Evolutionary conservation across 2,797 vertebrate species (phyloP), one percentile per base, ranked within the genome.

Genomic region (Megalops cyprinoides): DNA sequence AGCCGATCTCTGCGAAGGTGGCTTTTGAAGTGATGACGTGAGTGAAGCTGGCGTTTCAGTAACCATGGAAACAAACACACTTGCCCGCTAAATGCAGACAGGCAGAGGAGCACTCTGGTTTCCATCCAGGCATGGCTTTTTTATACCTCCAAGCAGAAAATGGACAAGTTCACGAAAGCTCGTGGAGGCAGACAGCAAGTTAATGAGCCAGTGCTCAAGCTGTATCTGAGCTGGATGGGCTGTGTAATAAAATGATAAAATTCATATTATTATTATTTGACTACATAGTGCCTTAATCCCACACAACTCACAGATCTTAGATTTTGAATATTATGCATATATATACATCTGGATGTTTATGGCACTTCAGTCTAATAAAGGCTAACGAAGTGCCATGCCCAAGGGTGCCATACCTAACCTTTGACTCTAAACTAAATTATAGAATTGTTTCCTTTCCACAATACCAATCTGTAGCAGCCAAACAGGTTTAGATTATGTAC

Each of bases 11-110:
- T 60, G 76, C 56, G 82, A n/a, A 79, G 82, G 78, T 65, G 53
- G 71, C 37, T 62, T 80, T 58, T 67, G 77, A 79, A 75, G 60
- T 60, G 58, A 79, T 82, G 82, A 82, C 82, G 82, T 28, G 46
- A 28, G 55, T 53, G 74, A 81, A 56, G 80, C 56, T 67, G 80
- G 80, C 74, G 80, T 81, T 81, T 81, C 74, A 1, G 80, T 81
- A 77, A 71, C 80, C 80, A 81, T 77, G 74, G 80, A 67, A 81
- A 81, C 80, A 77, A 69, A 53, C 80, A 56, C 62, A 56, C 80
- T 77, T 75, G 51, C 60, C 60, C 51, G 56, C 55, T 44, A 74
- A 49, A 77, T 42, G 46, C 58, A 69, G 48, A 69, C 56, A 23
- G 53, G 75, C 55, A 80, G 42, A 79, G 23, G 48, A 55, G 53